Conservation (phyloP, 53 echinoderm and acorn worm species). For the Holothuria leucospilota region DNA sequence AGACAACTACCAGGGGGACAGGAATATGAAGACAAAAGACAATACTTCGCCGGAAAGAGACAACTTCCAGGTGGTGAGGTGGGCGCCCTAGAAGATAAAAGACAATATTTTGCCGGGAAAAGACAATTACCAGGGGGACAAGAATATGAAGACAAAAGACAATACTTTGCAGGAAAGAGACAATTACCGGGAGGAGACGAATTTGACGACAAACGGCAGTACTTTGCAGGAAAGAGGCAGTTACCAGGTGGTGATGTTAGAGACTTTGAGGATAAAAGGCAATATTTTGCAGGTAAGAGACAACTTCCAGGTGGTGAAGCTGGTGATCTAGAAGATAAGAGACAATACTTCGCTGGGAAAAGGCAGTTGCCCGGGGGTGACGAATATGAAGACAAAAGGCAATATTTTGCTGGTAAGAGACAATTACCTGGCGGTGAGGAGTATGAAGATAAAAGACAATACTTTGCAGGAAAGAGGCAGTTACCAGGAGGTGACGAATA, state of each 20-base stretch:
- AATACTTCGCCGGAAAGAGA: conserved; percentile 66
- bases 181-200: conserved; percentile 64
- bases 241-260: conserved; percentile 45
- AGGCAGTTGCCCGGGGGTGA: conserved; percentile 68
- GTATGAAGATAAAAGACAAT: conserved; percentile 61
- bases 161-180: conserved; percentile 73
- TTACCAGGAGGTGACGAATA: not conserved
- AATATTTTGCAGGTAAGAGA: conserved; percentile 65
- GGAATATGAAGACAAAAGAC: conserved; percentile 19
- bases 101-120: conserved; percentile 75
- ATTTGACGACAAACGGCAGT: conserved; percentile 59
- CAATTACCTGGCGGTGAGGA: conserved; percentile 52
- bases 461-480: conserved; percentile 60
- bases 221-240: conserved; percentile 53
- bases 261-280: conserved; percentile 63
- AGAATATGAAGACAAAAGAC: conserved; percentile 53
- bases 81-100: conserved; percentile 25
- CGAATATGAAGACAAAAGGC: conserved; percentile 42
- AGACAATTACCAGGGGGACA: conserved; percentile 70
- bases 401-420: conserved; percentile 63
- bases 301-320: conserved; percentile 41
- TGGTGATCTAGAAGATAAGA: conserved; percentile 15
- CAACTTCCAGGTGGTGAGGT: conserved; percentile 60
- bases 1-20: conserved; percentile 65
- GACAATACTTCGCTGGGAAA: conserved; percentile 76